Conservation (phyloP, 2,113 vertebrate species). For the Caloenas nicobarica region DNA sequence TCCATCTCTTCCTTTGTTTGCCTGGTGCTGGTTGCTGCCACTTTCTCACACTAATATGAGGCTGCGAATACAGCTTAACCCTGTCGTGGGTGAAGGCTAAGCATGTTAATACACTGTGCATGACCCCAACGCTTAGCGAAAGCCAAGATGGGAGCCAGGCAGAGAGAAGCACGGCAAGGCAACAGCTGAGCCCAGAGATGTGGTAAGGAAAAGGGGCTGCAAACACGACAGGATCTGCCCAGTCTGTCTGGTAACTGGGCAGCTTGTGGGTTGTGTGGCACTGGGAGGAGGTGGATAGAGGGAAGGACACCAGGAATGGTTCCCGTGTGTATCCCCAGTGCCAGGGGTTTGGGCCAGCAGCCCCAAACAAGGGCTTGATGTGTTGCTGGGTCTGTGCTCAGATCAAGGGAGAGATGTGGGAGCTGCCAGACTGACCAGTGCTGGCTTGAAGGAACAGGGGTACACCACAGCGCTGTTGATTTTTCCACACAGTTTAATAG, state of each 20-base stretch:
- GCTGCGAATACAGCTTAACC: constrained; percentile 19
- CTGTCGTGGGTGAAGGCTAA: not conserved
- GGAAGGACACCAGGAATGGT: not conserved
- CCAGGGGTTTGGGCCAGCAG: not conserved
- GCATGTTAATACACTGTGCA: constrained; percentile 44
- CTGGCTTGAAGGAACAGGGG: not conserved
- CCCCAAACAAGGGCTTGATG: not conserved
- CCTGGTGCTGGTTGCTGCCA: not conserved
- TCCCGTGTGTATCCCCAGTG: not conserved
- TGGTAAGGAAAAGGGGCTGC: not conserved
- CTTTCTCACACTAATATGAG: not conserved
- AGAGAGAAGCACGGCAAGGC: constrained; percentile 1
- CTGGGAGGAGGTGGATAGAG: not conserved
- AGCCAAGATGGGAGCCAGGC: constrained; percentile 28
- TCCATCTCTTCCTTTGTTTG: not conserved
- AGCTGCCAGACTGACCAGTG: not conserved
- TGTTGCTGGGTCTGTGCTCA: not conserved
- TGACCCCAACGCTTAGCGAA: not conserved
- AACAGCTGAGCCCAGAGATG: not conserved
- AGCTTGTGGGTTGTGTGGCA: not conserved
- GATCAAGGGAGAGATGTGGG: not conserved
- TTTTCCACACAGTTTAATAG: not conserved
- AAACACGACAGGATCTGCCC: not conserved
- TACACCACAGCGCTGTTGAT: not conserved
- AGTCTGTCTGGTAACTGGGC: not conserved